Conservation (phyloP, 2,888 invertebrate species). For the Uloborus plumipes region DNA sequence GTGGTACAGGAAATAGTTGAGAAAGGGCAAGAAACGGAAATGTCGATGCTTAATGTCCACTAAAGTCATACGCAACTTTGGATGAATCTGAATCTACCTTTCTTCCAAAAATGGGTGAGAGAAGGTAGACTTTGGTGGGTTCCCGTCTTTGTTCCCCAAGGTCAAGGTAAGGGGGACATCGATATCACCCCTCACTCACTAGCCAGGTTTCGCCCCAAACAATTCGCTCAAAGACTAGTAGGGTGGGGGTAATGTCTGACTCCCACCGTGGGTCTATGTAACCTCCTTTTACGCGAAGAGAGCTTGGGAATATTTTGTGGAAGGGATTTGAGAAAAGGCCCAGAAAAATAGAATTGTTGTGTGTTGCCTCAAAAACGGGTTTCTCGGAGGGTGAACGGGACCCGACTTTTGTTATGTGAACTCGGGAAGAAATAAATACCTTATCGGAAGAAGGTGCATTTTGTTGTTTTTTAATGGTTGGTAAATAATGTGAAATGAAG, state of each 20-base stretch:
- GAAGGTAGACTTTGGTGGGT: conserved; percentile 22
- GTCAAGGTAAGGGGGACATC: conserved; percentile 18
- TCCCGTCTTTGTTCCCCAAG: conserved; percentile 33
- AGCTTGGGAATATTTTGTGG: conserved; percentile 51
- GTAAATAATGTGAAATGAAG: no score
- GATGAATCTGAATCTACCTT: conserved; percentile 10
- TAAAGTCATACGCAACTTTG: conserved; percentile 43
- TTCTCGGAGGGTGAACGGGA: neutral
- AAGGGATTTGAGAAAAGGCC: conserved; percentile 18
- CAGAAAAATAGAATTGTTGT: conserved; percentile 45
- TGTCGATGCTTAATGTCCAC: conserved; percentile 10
- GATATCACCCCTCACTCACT: conserved; percentile 44
- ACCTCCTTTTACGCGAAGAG: conserved; percentile 5
- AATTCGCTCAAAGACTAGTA: conserved; percentile 20
- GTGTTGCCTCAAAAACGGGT: conserved; percentile 6
- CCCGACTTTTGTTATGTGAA: neutral
- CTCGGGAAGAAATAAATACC: neutral
- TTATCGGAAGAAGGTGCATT: neutral
- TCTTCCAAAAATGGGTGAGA: conserved; percentile 32
- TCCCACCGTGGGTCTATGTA: conserved; percentile 8
- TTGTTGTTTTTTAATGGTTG: no score
- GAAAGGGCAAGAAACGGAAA: conserved; percentile 11
- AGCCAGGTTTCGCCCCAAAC: conserved; percentile 41
- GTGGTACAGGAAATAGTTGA: conserved; percentile 26
- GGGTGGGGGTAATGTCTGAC: neutral